Conservation (phyloP, 1,140 invertebrate species). For the Centruroides vittatus region DNA sequence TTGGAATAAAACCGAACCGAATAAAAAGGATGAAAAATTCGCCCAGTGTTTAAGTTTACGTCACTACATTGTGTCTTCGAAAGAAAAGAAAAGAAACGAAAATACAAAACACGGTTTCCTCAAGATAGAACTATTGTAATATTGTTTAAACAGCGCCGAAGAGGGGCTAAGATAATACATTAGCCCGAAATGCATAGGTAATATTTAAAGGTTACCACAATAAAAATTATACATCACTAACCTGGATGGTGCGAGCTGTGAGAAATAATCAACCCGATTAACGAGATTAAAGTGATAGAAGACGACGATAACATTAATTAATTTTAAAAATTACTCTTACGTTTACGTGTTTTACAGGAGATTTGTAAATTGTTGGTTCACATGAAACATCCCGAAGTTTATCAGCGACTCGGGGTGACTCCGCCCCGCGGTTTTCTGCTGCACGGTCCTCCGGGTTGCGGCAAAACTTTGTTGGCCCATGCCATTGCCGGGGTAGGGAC, state of each 20-base stretch:
- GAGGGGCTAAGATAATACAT: no score
- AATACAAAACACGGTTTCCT: no score
- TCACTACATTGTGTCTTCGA: no score
- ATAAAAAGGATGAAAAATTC: no score
- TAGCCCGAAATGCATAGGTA: no score
- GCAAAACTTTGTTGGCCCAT: slow-evolving; percentile 79
- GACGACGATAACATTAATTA: neutral
- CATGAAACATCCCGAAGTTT: slow-evolving; percentile 69
- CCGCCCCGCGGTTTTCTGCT: slow-evolving; percentile 70
- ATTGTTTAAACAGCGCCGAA: neutral
- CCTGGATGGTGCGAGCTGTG: no score
- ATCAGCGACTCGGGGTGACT: slow-evolving; percentile 57
- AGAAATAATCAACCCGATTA: neutral
- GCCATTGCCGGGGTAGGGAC: slow-evolving; percentile 75
- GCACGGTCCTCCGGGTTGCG: slow-evolving; percentile 84
- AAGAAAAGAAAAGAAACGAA: no score
- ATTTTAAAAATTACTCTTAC: neutral
- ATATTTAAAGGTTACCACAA: no score
- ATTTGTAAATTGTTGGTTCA: slow-evolving; percentile 65
- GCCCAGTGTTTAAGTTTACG: no score
- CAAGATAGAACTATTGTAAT: no score
- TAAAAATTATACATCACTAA: no score
- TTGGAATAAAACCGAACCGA: no score
- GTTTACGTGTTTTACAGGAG: slow-evolving; percentile 34
- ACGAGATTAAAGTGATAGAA: neutral